Conservation (phyloP, 2,888 invertebrate genomes). For the Dione juno region DNA sequence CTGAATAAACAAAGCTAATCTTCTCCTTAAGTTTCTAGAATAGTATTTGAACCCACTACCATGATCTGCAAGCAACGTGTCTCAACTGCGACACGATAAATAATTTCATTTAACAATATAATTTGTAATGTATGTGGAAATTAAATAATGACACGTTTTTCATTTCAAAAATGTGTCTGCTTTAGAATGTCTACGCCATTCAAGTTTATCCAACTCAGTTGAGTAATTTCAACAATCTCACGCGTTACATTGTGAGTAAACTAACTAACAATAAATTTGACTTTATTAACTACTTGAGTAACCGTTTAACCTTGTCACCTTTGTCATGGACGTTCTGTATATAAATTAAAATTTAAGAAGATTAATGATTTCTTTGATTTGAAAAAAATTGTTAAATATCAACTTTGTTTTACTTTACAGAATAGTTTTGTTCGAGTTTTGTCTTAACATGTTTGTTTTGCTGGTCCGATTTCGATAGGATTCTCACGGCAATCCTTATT, state of each 20-base stretch:
- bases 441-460: background rate
- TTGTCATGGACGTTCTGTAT: background rate
- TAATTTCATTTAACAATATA: background rate
- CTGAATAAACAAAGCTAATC: no score
- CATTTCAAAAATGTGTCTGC: background rate
- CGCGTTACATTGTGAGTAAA: background rate
- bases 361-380: background rate
- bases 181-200: background rate
- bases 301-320: slow-evolving; percentile 1
- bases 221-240: slow-evolving; percentile 15
- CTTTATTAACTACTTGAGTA: background rate
- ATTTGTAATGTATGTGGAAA: no score
- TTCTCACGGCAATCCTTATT: no score
- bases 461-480: background rate
- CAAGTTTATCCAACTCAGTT: slow-evolving; percentile 9
- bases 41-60: no score
- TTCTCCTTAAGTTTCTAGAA: no score
- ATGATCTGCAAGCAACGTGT: background rate
- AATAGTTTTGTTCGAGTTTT: background rate
- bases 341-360: background rate
- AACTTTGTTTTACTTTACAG: no score
- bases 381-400: no score
- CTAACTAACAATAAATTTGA: background rate
- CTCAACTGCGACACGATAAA: background rate
- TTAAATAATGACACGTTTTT: slow-evolving; percentile 13